Base-by-base conservation (phyloP, 2,888 invertebrate genomes). In the Euphydryas editha region DNA sequence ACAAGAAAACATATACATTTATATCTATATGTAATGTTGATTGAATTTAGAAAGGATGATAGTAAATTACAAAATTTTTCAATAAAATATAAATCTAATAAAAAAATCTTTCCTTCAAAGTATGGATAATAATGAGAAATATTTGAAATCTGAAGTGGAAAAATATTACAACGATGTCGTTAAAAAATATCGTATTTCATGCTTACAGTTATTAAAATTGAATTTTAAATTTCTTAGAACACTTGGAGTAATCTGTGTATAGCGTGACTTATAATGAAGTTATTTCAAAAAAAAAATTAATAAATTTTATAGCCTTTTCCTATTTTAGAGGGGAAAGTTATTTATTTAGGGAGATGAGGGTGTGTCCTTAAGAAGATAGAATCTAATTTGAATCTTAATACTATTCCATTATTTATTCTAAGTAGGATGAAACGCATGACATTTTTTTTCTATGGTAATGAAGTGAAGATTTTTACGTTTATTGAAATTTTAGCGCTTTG, bases 331-430 rank as follows among this genome's bases (percentile, higher is more conserved):
- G 58, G 58, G 56, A 77, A 79, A 76, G 79, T 85, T 84, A 81
- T 84, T 85, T 88, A 85, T 84, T 80, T 80, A 83, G 81, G 82
- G 76, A 78, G 76, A 73, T 72, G 75, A 72, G 80, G 81, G 74
- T 72, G 74, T 76, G 30, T 30, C 75, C 83, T 83, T 86, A 85
- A 86, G 82, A 76, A 84, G 87, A 87, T 87, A 85, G 81, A 83
- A 82, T 78, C 83, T 85, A 85, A 90, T 88, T 89, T 87, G 84
- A 88, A 88, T 88, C 85, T 85, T 89, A 89, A 89, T 86, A 84
- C 82, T 78, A 76, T 76, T 78, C 83, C 85, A 89, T 90, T 88
- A 86, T 87, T 90, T 88, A 90, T 87, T 88, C 86, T 85, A 81
- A 86, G 85, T 80, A 77, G 80, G 79, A 78, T 78, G 81, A 87